Percentiles rank a stretch among this genome's conserved stretches.
phyloP scores from a whole-genome alignment of 2,797 vertebrate genomes.

The Gymnoscopelus braueri region DNA sequence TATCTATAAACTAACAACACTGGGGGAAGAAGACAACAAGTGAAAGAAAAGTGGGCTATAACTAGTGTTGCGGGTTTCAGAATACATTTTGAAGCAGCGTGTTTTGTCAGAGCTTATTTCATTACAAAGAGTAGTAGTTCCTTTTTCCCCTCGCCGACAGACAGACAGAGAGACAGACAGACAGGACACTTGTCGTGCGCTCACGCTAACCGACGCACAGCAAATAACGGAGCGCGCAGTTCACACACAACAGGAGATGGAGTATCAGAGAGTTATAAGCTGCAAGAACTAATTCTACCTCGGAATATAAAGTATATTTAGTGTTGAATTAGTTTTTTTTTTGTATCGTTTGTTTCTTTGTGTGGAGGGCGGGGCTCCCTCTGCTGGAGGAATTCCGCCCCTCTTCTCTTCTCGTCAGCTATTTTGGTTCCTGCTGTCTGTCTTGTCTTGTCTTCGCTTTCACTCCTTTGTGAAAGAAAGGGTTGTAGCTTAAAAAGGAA shows the following conservation, averaged over 20 bases:
- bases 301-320: neutral
- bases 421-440: slow-evolving; percentile 67
- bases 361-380: neutral
- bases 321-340: no score
- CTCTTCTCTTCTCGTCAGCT: slow-evolving; percentile 57
- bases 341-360: neutral
- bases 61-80: no score
- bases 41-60: neutral
- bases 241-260: neutral
- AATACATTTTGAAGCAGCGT: no score
- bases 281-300: neutral
- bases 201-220: no score
- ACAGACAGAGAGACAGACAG: neutral
- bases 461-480: slow-evolving; percentile 89
- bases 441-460: slow-evolving; percentile 63
- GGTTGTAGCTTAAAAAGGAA: slow-evolving; percentile 80
- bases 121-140: slow-evolving; percentile 10
- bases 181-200: neutral
- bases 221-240: no score
- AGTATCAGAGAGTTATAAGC: neutral
- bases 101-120: neutral
- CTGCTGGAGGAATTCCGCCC: slow-evolving; percentile 57
- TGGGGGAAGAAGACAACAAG: neutral
- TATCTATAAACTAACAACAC: neutral
- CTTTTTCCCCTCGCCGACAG: slow-evolving; percentile 13